Evolutionary conservation across 2,113 vertebrate species (phyloP), one percentile per base, ranked within the genome.

Genomic region (Nothocercus nigrocapillus): DNA sequence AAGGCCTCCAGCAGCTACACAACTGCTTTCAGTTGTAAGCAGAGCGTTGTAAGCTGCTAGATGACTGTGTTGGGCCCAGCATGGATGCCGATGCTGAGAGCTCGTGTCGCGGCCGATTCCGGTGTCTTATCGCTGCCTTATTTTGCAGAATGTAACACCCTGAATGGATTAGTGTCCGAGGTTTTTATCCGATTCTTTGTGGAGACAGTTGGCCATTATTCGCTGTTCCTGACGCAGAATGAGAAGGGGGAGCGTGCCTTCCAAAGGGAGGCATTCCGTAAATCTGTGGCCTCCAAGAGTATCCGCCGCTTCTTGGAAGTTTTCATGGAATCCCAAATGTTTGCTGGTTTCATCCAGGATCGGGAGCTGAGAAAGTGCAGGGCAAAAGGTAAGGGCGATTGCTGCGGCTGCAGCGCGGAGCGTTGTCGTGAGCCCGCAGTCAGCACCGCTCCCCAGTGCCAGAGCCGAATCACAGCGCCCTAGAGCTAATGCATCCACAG

Each of bases 281-380:
- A 99, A 96, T 99, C 99, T 16, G 99, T 99, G 96, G 99, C 99
- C 47, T 99, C 99, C 34, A 99, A 99, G 97, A 99, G 99, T 63
- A 98, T 99, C 98, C 99, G 99, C 8, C 99, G 99, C 82, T 99
- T 99, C 97, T 98, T 99, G 84, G 99, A 99, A 47, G 99, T 99
- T 94, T 99, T 99, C 97, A 99, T 99, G 99, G 99, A 99, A 97
- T 99, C 99, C 58, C 99, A 99, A 98, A 99, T 99, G 99, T 99
- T 99, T 66, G 98, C 99, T 27, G 99, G 99, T 47, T 99, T 99
- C 97, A 99, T 99, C 96, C 99, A 99, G 97, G 99, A 99, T 96
- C 98, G 99, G 49, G 99, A 99, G 97, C 98, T 99, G 91, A 98
- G 99, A 83, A 99, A 99, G 94, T 99, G 98, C 91, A 97, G 99